These are phyloP conservation scores for Pandion haliaetus DNA, from an alignment of 2,113 vertebrate species.

Conservation along the genomic window DNA sequence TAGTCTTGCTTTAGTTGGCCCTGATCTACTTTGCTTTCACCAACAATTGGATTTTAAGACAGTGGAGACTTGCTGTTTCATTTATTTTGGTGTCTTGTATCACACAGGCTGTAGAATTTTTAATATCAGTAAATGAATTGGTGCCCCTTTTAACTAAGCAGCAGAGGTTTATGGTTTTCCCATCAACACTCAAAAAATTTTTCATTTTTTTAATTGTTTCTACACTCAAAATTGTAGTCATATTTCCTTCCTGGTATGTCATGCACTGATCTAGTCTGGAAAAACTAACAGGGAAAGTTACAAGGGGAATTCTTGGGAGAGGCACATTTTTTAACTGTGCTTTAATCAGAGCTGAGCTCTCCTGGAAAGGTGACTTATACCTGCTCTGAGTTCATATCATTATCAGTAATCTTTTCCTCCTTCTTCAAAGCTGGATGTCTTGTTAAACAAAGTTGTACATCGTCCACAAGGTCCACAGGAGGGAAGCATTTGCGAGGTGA, in stretches of 20 bases:
- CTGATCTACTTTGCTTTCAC: not conserved
- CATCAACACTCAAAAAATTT: not conserved
- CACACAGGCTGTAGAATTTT: not conserved
- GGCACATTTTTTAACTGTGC: not conserved
- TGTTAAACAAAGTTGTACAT: conserved; percentile 22
- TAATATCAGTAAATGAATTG: not conserved
- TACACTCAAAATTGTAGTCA: not conserved
- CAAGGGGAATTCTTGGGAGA: not conserved
- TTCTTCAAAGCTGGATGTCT: conserved; percentile 16
- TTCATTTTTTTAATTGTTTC: not conserved
- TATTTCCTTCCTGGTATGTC: not conserved
- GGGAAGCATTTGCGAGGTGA: not conserved
- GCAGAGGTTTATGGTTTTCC: not conserved
- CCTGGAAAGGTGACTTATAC: conserved; percentile 20
- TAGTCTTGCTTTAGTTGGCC: not conserved
- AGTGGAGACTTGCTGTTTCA: not conserved
- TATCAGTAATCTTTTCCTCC: not conserved
- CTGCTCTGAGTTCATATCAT: conserved; percentile 7
- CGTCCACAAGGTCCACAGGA: not conserved
- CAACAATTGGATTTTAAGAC: not conserved
- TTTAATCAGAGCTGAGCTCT: conserved; percentile 27
- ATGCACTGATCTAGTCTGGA: not conserved
- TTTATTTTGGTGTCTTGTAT: not conserved
- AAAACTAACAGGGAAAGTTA: not conserved
- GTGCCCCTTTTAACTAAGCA: not conserved